phyloP scores from a whole-genome alignment of 2,797 vertebrate species.

The Oophaga sylvatica region DNA sequence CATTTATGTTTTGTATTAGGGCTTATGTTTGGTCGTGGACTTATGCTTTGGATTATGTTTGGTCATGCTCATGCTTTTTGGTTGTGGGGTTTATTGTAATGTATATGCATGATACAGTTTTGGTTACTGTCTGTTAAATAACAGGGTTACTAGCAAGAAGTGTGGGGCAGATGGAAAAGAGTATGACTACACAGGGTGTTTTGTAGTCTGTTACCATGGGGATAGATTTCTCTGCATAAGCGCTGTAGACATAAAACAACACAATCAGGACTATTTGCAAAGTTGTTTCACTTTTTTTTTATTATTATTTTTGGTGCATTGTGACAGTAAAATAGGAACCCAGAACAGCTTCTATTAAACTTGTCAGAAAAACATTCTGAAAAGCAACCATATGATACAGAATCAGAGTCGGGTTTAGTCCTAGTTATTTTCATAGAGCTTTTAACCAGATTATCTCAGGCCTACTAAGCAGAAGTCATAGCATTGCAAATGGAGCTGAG shows the following conservation, averaged over 20 bases:
- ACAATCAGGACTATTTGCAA: not conserved
- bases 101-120: too few species aligned
- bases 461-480: not conserved
- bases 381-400: not conserved
- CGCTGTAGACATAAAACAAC: not conserved
- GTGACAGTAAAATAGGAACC: not conserved
- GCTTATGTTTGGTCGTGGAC: too few species aligned
- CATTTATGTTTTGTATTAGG: too few species aligned
- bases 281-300: not conserved
- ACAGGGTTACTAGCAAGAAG: too few species aligned
- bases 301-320: not conserved
- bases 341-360: not conserved
- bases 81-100: too few species aligned
- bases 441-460: not conserved
- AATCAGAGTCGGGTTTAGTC: not conserved
- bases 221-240: not conserved
- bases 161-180: not conserved
- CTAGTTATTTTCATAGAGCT: not conserved
- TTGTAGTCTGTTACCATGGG: conserved; percentile 1
- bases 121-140: too few species aligned
- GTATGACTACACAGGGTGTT: not conserved
- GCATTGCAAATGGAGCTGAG: conserved; percentile 20
- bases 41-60: too few species aligned
- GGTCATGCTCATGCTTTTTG: too few species aligned
- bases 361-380: not conserved